A percentile compares a stretch with the other conserved stretches of the same genome.
These are phyloP conservation scores for Gallirallus australis DNA, from an alignment of 2,797 vertebrate genomes.

Conservation along the genomic window DNA sequence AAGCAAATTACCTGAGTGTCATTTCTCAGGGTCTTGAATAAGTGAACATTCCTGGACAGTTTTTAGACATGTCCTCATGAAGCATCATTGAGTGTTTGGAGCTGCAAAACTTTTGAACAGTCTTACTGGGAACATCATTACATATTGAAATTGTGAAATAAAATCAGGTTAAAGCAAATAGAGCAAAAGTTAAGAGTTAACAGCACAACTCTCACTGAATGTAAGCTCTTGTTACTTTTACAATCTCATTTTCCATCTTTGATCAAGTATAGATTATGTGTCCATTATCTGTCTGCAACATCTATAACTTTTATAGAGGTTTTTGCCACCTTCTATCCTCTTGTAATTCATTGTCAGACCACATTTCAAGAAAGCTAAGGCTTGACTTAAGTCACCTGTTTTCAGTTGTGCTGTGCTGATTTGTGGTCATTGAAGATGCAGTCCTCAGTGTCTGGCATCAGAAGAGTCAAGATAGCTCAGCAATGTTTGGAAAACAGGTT, in stretches of 20 bases:
- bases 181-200: not conserved
- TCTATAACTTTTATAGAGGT: not conserved
- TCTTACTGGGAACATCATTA: not conserved
- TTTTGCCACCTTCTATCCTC: not conserved
- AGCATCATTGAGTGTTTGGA: not conserved
- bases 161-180: not conserved
- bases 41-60: not conserved
- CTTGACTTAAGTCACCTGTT: not conserved
- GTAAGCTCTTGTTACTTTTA: not conserved
- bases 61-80: not conserved
- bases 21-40: not conserved
- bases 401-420: not conserved
- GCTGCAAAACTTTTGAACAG: not conserved
- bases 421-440: not conserved
- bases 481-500: not conserved
- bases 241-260: not conserved
- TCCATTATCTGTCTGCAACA: not conserved
- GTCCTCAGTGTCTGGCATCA: not conserved
- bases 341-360: not conserved
- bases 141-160: not conserved
- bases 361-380: not conserved
- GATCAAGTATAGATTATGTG: fast-evolving
- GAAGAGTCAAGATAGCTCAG: not conserved
- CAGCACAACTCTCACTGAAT: not conserved
- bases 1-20: not conserved